Evolutionary conservation across 92 coral and sea anemone genomes (phyloP).

Genomic region (Phenganax stokvisi): DNA sequence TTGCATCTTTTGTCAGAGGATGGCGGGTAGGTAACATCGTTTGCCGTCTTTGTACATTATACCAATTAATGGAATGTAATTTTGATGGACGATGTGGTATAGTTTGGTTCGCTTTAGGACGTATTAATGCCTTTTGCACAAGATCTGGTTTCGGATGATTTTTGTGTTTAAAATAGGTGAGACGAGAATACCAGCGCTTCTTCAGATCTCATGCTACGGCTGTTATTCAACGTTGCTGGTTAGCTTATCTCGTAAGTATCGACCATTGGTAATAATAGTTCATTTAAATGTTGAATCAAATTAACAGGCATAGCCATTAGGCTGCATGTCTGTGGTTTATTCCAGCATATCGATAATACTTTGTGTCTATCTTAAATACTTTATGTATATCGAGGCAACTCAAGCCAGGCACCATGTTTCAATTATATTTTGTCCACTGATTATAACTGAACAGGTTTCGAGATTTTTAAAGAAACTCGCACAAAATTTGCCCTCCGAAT

Average conservation of each 20-base stretch:
- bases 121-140: background rate
- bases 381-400: background rate
- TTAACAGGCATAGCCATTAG: background rate
- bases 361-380: background rate
- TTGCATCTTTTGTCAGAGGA: constrained; percentile 78
- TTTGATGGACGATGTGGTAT: too few relatives aligned
- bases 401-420: background rate
- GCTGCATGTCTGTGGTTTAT: background rate
- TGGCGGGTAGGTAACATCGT: constrained; percentile 65
- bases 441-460: constrained; percentile 48
- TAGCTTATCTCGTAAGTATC: constrained; percentile 66
- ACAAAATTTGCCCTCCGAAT: constrained; percentile 70
- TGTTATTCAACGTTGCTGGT: constrained; percentile 75
- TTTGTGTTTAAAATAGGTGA: constrained; percentile 47
- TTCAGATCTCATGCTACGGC: constrained; percentile 88
- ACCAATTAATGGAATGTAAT: too few relatives aligned
- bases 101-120: background rate
- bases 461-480: constrained; percentile 58
- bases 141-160: background rate
- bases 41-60: too few relatives aligned
- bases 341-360: background rate
- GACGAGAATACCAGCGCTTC: constrained; percentile 67
- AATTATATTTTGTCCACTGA: background rate
- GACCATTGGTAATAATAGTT: background rate
- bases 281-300: too few relatives aligned